Evolutionary conservation across 2,888 invertebrate species (phyloP).

Genomic region (Dryocosmus kuriphilus): DNA sequence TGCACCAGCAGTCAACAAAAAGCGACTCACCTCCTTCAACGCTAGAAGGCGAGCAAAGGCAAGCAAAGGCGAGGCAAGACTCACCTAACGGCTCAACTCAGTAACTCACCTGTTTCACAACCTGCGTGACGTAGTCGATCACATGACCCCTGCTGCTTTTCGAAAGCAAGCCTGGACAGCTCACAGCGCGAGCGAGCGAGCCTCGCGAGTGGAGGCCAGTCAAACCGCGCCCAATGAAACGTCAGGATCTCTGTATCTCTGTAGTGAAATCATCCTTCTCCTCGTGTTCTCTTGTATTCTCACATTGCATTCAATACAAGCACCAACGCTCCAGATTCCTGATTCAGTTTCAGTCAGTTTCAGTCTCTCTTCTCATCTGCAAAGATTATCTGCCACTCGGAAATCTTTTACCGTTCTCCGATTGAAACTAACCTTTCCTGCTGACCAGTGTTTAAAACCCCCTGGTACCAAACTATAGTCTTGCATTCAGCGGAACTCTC

Average conservation of each 20-base stretch:
- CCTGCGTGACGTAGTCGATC: constrained; percentile 73
- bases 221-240: constrained; percentile 75
- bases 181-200: constrained; percentile 50
- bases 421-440: not conserved
- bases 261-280: constrained; percentile 2
- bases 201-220: constrained; percentile 56
- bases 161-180: constrained; percentile 55
- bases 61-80: not conserved
- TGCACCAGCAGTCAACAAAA: not conserved
- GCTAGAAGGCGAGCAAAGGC: not conserved
- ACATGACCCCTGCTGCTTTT: constrained; percentile 69
- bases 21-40: not conserved
- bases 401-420: not conserved
- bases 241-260: constrained; percentile 56
- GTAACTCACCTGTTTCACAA: constrained; percentile 75
- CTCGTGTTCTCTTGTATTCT: not conserved
- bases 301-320: too few relatives aligned
- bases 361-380: not conserved
- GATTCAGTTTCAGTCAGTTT: not conserved
- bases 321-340: not conserved
- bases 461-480: not conserved
- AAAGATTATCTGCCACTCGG: not conserved
- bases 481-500: not conserved
- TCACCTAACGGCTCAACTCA: constrained; percentile 66
- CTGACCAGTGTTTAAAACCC: not conserved